Base-by-base conservation (phyloP, 2,797 vertebrate species). In the Sparidentex hasta region DNA sequence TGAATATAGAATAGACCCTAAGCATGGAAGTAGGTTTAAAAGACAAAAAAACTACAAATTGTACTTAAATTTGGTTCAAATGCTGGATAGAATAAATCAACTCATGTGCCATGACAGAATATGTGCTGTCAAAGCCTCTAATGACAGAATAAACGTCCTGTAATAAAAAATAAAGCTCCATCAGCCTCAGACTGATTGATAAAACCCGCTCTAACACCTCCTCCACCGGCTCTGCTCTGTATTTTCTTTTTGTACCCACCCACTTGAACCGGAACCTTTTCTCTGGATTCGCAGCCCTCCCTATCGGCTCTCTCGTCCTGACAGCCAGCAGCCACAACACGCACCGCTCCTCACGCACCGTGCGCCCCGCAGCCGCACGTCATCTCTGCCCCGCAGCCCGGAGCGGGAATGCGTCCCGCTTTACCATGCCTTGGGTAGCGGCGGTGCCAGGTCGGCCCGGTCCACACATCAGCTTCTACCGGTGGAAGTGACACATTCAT, bases 221-320 rank as follows among this genome's bases (percentile, higher is more conserved):
- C 48, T 65, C 55, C 9, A 3, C 7, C 29, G 48, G 0, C 12
- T 25, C 62, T 47, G 55, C 52, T 48, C 33, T 52, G 21, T 69
- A 27, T 3, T 27, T 27, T 27, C 7, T 33, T 2, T 63, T 56
- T n/a, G 82, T 74, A 65, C 20, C 84, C 84, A 76, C 85, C 87
- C 85, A 29, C 83, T 88, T 88, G 90, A 91, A 90, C 90, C 88
- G 88, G 88, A 91, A 91, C 85, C 83, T 75, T 76, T 88, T 63
- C 65, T 62, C 11, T 5, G 80, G 65, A 57, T 56, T 51, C 21
- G 62, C 67, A 65, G 62, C 80, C 74, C 70, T 71, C 64, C 71
- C 79, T 48, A 4, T 66, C 77, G 68, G 57, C 2, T 56, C 44
- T 27, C 6, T 62, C 64, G 46, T 78, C 27, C 75, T 80, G 78